A percentile compares a stretch with the other conserved stretches of the same genome.
These are phyloP conservation scores for Brachypalpus laphriformis DNA, from an alignment of 2,888 invertebrate genomes.

Conservation along the genomic window DNA sequence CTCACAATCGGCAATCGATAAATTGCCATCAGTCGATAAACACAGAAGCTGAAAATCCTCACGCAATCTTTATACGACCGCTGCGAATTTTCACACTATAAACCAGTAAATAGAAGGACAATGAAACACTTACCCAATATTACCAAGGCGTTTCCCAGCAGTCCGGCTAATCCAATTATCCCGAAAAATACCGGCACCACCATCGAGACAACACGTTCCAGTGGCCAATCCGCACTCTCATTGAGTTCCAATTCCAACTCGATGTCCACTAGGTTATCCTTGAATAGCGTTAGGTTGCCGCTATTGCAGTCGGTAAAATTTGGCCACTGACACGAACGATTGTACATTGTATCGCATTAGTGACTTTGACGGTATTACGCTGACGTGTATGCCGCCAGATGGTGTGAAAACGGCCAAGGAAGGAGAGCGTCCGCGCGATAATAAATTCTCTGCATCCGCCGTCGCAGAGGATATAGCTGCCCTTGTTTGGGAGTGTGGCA, in stretches of 20 bases:
- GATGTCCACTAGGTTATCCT: constrained; percentile 79
- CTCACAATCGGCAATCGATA: not conserved
- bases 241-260: constrained; percentile 82
- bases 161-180: constrained; percentile 92
- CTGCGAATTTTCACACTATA: not conserved
- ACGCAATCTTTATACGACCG: not conserved
- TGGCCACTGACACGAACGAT: constrained; percentile 71
- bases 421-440: not conserved
- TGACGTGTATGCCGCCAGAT: constrained; percentile 31
- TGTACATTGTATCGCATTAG: constrained; percentile 70
- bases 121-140: constrained; percentile 85
- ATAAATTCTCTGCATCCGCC: constrained; percentile 13
- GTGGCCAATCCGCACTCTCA: constrained; percentile 82
- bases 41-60: not conserved
- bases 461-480: not conserved
- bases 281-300: constrained; percentile 60
- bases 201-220: constrained; percentile 87
- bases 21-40: not conserved
- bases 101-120: not conserved
- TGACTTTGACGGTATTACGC: constrained; percentile 6
- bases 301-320: constrained; percentile 67
- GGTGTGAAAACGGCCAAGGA: constrained; percentile 6
- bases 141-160: constrained; percentile 94
- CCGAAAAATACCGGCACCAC: constrained; percentile 93
- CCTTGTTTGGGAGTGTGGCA: not conserved